Conservation (phyloP, 2,888 invertebrate species). For the Colostygia pectinataria region DNA sequence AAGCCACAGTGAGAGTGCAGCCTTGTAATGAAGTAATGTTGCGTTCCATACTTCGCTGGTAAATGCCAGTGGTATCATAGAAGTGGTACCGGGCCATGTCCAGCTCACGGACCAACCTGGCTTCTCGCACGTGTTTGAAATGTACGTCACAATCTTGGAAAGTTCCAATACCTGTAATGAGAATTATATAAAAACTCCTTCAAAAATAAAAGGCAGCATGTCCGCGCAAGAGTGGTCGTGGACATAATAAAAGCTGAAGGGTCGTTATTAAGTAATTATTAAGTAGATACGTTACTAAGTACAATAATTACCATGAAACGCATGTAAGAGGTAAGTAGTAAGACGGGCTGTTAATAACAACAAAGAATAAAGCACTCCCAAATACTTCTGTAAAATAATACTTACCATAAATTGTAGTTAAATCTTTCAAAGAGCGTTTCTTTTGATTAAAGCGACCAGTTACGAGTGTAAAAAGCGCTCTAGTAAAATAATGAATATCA, state of each 20-base stretch:
- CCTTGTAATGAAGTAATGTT: slow-evolving; percentile 65
- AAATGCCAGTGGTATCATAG: slow-evolving; percentile 66
- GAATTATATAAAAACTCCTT: no score
- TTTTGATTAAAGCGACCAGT: slow-evolving; percentile 86
- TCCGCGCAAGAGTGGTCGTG: no score
- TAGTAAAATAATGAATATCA: slow-evolving; percentile 89
- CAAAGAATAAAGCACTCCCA: no score
- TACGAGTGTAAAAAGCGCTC: slow-evolving; percentile 86
- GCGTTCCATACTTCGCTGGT: slow-evolving; percentile 47
- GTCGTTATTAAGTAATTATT: no score
- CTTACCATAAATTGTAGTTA: slow-evolving; percentile 87
- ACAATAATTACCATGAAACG: no score
- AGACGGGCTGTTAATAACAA: no score
- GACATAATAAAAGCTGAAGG: no score
- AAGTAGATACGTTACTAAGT: no score
- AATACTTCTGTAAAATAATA: slow-evolving; percentile 19
- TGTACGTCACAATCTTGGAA: slow-evolving; percentile 64
- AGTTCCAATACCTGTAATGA: slow-evolving; percentile 71
- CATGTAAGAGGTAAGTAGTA: no score
- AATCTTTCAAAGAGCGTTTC: slow-evolving; percentile 85
- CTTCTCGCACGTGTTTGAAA: slow-evolving; percentile 53
- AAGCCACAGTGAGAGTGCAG: slow-evolving; percentile 54
- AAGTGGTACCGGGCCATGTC: slow-evolving; percentile 72
- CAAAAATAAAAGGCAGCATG: no score
- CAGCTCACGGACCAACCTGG: slow-evolving; percentile 63